Conservation (phyloP, 2,797 vertebrate genomes). For the Platyrinchus mystaceus region DNA sequence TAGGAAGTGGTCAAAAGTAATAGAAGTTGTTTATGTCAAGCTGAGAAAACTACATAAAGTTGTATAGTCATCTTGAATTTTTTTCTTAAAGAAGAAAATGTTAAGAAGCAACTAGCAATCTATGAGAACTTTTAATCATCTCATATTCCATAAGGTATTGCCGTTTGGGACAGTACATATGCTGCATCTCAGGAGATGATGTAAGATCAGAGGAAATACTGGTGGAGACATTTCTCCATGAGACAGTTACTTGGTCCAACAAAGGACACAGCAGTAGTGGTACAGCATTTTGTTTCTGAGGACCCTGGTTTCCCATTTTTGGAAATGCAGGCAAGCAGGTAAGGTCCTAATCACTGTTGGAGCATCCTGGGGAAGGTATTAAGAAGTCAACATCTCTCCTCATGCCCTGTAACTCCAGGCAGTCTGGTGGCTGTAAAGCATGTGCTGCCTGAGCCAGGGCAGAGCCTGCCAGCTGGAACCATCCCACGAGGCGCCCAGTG, state of each 20-base stretch:
- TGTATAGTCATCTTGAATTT: not conserved
- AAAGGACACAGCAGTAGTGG: not conserved
- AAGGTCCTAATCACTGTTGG: not conserved
- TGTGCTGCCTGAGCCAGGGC: not conserved
- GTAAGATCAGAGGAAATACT: not conserved
- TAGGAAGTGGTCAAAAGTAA: not conserved
- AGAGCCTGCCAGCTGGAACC: not conserved
- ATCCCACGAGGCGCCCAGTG: fast-evolving
- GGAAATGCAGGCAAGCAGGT: not conserved
- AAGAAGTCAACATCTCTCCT: not conserved
- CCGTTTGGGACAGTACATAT: not conserved
- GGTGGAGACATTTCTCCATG: not conserved
- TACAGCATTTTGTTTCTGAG: not conserved
- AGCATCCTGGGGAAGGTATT: too few relatives aligned
- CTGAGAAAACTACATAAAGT: not conserved
- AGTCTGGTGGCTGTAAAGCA: not conserved
- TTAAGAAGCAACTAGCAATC: not conserved
- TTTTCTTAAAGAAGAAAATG: not conserved
- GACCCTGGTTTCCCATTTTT: not conserved
- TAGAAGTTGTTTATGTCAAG: not conserved
- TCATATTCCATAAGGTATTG: not conserved
- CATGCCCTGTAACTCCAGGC: fast-evolving
- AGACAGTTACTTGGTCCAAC: not conserved
- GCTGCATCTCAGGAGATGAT: not conserved
- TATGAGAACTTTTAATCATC: not conserved